Base-by-base conservation (phyloP, 2,113 vertebrate genomes). In the Copsychus sechellarum region DNA sequence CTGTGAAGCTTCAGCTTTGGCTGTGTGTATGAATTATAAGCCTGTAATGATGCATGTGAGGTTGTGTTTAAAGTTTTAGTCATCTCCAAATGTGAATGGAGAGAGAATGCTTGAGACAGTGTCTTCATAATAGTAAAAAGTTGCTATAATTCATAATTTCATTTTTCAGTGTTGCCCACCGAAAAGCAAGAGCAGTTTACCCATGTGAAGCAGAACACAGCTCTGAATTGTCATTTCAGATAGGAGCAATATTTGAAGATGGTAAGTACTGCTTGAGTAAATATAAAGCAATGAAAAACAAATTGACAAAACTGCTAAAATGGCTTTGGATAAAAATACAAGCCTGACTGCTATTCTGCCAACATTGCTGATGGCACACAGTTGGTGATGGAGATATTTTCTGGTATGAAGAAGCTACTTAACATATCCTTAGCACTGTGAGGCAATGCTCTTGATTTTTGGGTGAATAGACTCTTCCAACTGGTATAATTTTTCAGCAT, bases 131-230 rank as follows among this genome's bases (percentile, higher is more conserved):
- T 24, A 54, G 60, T 40, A 10, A 73, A 80, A 82, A 77, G 64
- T 77, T 10, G 81, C 64, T 70, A 4, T 65, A 83, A 80, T 78
- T 87, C 48, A 51, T 94, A 31, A 71, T 89, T 95, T 53, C 29
- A 96, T 98, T 98, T 98, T 94, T 93, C 98, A 99, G 99, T 51
- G 36, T 98, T 95, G 94, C 95, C 97, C 94, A 90, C 92, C 98
- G 98, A 97, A 99, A 99, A 98, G 99, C 99, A 93, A 99, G 98
- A 92, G 99, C 99, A 4, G 99, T 99, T 95, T 99, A 99, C 96
- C 98, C 99, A 5, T 99, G 99, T 70, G 99, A 99, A 96, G 99
- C 99, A 69, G 99, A 99, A 87, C 99, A 99, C 91, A 99, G 98
- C 96, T 99, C 99, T 5, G 99, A 99, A 97, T 96, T 99, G 96